phyloP scores from a whole-genome alignment of 1,140 invertebrate genomes.

The Tetragonula clypearis region DNA sequence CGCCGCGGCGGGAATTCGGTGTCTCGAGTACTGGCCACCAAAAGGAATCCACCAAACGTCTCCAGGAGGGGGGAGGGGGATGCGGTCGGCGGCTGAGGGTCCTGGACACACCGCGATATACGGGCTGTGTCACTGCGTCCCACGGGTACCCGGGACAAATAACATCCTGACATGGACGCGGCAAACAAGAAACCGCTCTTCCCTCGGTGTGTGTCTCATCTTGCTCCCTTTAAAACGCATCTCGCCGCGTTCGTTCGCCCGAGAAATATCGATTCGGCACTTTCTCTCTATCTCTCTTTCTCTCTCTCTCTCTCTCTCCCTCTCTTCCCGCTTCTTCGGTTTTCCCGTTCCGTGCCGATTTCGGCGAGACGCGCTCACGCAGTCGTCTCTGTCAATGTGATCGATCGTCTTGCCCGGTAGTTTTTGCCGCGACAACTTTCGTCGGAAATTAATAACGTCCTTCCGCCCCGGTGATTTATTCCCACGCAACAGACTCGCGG shows the following conservation, averaged over 20 bases:
- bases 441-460: constrained; percentile 36
- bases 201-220: constrained; percentile 1
- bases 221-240: constrained; percentile 52
- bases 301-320: too few species aligned
- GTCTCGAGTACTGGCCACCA: constrained; percentile 35
- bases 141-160: constrained; percentile 67
- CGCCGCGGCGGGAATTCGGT: constrained; percentile 42
- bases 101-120: constrained; percentile 39
- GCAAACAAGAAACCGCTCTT: constrained; percentile 60
- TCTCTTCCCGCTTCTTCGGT: too few species aligned
- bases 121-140: constrained; percentile 44
- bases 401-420: constrained; percentile 11
- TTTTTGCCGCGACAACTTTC: constrained; percentile 35
- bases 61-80: not conserved
- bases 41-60: not conserved
- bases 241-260: constrained; percentile 4
- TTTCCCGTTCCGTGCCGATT: not conserved
- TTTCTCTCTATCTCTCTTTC: too few species aligned
- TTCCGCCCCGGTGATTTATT: constrained; percentile 11
- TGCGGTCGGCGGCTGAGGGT: not conserved
- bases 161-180: constrained; percentile 65
- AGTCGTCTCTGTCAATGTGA: constrained; percentile 18
- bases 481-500: not conserved
- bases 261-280: constrained; percentile 51
- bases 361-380: not conserved